These are phyloP conservation scores for Drosophila lacicola DNA, from an alignment of 2,888 invertebrate species.

Conservation along the genomic window DNA sequence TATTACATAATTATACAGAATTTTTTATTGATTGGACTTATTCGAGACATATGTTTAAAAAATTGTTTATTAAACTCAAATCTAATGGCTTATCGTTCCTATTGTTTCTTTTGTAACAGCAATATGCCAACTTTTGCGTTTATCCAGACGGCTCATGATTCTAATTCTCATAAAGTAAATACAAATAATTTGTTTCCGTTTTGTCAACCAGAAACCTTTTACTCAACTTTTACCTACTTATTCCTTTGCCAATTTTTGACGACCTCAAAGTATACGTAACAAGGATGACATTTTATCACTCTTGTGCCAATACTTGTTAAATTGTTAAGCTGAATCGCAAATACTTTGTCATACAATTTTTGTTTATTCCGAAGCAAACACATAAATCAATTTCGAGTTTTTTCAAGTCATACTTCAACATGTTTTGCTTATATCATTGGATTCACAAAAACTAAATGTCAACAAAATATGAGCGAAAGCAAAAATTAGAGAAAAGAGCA, in stretches of 20 bases:
- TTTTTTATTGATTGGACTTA: no score
- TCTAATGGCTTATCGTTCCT: no score
- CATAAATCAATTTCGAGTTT: conserved; percentile 60
- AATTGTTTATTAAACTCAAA: no score
- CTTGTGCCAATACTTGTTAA: conserved; percentile 18
- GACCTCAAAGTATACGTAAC: neutral
- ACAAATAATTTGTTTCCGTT: no score
- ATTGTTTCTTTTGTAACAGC: no score
- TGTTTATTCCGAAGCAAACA: conserved; percentile 35
- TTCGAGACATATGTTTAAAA: no score
- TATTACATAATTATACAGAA: no score
- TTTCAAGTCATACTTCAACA: conserved; percentile 56
- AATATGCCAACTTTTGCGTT: no score
- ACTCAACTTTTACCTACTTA: neutral
- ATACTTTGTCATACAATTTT: conserved; percentile 35
- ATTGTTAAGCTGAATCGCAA: conserved; percentile 36
- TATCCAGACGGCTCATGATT: no score
- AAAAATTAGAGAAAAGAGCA: conserved; percentile 19
- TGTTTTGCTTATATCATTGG: conserved; percentile 39
- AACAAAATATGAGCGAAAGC: conserved; percentile 50
- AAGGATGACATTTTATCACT: conserved; percentile 13
- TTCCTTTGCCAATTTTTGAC: neutral
- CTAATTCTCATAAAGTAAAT: no score
- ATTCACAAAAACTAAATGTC: conserved; percentile 57
- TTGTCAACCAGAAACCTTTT: neutral